phyloP scores from a whole-genome alignment of 2,797 vertebrate genomes.

The Neostethus bicornis region DNA sequence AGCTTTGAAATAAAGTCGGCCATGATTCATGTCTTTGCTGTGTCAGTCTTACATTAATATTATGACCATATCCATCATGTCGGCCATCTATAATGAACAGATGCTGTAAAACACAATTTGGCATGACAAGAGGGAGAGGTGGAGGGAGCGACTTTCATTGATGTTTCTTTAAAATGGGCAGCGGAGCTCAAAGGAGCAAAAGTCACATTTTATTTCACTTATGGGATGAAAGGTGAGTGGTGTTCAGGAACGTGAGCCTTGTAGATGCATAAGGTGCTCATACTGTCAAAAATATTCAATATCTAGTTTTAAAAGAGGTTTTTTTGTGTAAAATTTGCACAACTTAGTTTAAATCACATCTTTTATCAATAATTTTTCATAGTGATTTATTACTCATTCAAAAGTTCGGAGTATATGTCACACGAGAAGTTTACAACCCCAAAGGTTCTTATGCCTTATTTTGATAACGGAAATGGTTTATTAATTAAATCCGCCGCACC shows the following conservation, averaged over 20 bases:
- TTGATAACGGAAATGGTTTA: too few species aligned
- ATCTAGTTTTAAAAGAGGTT: too few species aligned
- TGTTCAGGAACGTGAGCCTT: background rate
- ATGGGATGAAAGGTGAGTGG: background rate
- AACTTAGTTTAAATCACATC: too few species aligned
- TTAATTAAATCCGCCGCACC: too few species aligned
- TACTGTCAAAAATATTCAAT: too few species aligned
- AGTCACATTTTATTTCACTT: constrained; percentile 1
- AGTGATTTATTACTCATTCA: too few species aligned
- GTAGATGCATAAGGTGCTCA: background rate
- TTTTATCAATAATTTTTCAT: too few species aligned
- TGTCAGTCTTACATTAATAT: constrained; percentile 87
- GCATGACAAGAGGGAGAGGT: constrained; percentile 66
- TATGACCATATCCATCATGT: constrained; percentile 86
- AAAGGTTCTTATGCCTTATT: too few species aligned
- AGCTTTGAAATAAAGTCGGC: constrained; percentile 83
- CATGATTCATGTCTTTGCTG: constrained; percentile 82
- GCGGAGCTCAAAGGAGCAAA: constrained; percentile 6
- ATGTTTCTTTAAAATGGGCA: constrained; percentile 31
- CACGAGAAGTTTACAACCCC: too few species aligned
- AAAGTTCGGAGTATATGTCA: too few species aligned
- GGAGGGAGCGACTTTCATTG: constrained; percentile 40
- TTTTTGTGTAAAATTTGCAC: too few species aligned
- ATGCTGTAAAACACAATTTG: constrained; percentile 83
- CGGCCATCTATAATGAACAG: constrained; percentile 82